Evolutionary conservation across 2,113 vertebrate species (phyloP).

Genomic region (Pteropus alecto): DNA sequence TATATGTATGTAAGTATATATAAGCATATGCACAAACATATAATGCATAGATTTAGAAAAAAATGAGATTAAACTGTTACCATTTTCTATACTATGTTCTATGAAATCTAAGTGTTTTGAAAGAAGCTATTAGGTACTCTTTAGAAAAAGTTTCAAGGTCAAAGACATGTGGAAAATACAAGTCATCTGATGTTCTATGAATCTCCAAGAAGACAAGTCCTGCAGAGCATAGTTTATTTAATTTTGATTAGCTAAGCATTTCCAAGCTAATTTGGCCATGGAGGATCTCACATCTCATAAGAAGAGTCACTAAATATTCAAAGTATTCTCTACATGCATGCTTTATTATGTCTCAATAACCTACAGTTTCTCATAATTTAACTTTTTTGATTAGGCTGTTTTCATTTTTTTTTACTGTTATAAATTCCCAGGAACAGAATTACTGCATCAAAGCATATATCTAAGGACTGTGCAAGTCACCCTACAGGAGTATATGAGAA

Average conservation of each 20-base stretch:
- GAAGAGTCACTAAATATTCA: neutral
- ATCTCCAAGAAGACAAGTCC: neutral
- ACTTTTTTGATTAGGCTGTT: slow-evolving; percentile 1
- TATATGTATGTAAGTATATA: neutral
- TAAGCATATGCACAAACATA: neutral
- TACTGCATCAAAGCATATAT: neutral
- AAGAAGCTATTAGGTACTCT: neutral
- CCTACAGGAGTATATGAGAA: neutral
- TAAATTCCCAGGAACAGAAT: slow-evolving; percentile 16
- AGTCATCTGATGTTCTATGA: neutral
- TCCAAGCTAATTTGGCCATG: neutral
- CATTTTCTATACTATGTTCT: neutral
- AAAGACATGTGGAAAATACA: neutral
- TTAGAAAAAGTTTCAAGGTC: neutral
- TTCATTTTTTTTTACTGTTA: neutral
- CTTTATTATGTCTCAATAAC: slow-evolving; percentile 14
- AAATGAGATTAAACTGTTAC: neutral
- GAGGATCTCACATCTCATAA: neutral
- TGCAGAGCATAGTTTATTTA: neutral
- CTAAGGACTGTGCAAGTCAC: neutral
- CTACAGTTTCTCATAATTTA: neutral
- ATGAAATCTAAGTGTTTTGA: neutral
- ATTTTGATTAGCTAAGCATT: slow-evolving; percentile 4
- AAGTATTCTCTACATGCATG: neutral
- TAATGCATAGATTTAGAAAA: neutral